Conservation (phyloP, 2,113 vertebrate genomes). For the Aspiorhynchus laticeps region DNA sequence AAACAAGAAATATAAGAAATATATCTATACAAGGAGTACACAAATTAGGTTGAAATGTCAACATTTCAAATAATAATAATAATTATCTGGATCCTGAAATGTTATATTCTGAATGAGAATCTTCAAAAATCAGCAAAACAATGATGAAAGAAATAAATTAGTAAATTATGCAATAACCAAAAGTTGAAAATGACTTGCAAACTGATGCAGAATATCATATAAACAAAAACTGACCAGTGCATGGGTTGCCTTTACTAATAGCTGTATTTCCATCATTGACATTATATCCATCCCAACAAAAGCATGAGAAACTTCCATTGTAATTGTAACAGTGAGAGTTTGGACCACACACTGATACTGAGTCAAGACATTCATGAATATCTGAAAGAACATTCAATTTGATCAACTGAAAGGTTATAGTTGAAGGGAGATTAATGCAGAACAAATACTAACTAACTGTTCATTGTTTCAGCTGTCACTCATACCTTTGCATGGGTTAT, state of each 20-base stretch:
- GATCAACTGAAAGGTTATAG: neutral
- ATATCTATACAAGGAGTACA: neutral
- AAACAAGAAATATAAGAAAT: neutral
- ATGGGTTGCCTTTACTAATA: slow-evolving; percentile 26
- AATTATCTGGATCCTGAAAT: neutral
- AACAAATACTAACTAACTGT: neutral
- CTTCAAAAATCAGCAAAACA: too few species aligned
- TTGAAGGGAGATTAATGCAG: neutral
- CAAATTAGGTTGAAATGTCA: neutral
- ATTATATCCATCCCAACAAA: slow-evolving; percentile 11
- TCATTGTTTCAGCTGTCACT: neutral
- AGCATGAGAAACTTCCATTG: slow-evolving; percentile 31
- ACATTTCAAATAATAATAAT: too few species aligned
- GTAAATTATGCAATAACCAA: neutral
- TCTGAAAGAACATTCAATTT: neutral
- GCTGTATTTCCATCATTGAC: neutral
- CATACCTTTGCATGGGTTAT: neutral
- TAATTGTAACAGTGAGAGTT: neutral
- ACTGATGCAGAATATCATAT: neutral
- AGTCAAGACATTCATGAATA: slow-evolving; percentile 21
- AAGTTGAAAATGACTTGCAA: neutral
- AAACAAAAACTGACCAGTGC: slow-evolving; percentile 10
- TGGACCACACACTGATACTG: neutral
- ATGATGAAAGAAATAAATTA: too few species aligned
- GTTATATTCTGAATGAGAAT: too few species aligned